Evolutionary conservation across 2,113 vertebrate genomes (phyloP).

Genomic region (Mirza zaza): DNA sequence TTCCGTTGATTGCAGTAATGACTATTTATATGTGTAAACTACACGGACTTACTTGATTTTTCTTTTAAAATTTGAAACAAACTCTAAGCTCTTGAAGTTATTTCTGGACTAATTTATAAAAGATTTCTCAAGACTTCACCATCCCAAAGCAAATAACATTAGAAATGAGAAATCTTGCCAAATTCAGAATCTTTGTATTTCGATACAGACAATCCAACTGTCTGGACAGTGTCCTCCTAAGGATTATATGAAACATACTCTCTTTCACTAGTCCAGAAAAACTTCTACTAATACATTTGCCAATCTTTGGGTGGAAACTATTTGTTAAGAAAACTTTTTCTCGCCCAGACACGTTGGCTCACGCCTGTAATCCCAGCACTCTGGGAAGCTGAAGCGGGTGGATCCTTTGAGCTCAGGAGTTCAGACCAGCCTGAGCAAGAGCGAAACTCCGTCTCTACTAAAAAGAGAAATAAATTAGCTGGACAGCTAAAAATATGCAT

Average conservation of each 20-base stretch:
- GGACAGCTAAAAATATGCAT: too few relatives aligned
- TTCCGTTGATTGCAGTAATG: background rate
- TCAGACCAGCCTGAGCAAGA: too few relatives aligned
- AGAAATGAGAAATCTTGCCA: background rate
- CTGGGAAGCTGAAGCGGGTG: too few relatives aligned
- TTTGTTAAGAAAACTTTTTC: background rate
- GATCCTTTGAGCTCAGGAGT: too few relatives aligned
- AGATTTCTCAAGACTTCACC: background rate
- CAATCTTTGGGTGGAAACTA: background rate
- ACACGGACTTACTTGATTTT: background rate
- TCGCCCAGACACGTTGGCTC: background rate
- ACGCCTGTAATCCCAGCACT: too few relatives aligned
- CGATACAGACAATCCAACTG: background rate
- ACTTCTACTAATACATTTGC: background rate
- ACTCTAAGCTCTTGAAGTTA: background rate
- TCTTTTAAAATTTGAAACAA: constrained; percentile 18
- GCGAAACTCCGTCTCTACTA: too few relatives aligned
- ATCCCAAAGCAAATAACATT: background rate
- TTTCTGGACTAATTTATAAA: background rate
- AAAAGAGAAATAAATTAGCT: too few relatives aligned
- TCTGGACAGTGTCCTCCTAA: constrained; percentile 1
- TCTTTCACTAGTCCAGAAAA: background rate
- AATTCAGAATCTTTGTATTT: background rate
- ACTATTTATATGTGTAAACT: background rate
- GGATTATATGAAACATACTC: background rate